A percentile compares a stretch with the other conserved stretches of the same genome.
These are phyloP conservation scores for Latheticus oryzae DNA, from an alignment of 2,888 invertebrate species.

Conservation along the genomic window DNA sequence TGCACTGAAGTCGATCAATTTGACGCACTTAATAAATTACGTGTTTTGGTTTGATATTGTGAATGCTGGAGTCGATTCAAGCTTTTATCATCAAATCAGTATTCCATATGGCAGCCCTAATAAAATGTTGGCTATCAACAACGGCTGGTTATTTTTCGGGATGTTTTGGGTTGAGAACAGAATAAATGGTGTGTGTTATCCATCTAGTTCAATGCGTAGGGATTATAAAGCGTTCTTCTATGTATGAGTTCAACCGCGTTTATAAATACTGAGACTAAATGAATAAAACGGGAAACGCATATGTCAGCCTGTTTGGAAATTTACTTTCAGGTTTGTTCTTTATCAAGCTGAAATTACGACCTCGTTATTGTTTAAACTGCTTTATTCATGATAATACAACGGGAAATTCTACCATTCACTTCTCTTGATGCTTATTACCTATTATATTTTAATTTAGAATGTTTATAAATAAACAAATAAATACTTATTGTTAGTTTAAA, in stretches of 20 bases:
- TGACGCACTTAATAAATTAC: constrained; percentile 50
- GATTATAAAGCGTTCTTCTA: constrained; percentile 53
- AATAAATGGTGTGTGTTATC: constrained; percentile 64
- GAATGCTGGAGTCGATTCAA: constrained; percentile 49
- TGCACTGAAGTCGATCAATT: constrained; percentile 35
- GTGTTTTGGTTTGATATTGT: constrained; percentile 54
- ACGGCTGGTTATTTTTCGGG: constrained; percentile 63
- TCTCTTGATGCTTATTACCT: too few relatives aligned
- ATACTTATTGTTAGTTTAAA: too few relatives aligned
- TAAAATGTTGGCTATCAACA: constrained; percentile 62
- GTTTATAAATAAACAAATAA: too few relatives aligned
- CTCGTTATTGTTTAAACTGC: too few relatives aligned
- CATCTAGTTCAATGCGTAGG: constrained; percentile 59
- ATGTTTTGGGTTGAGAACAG: constrained; percentile 55
- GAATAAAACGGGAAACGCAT: constrained; percentile 48
- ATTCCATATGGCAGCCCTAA: constrained; percentile 61
- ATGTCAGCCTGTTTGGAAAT: too few relatives aligned
- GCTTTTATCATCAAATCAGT: constrained; percentile 56
- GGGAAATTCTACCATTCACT: too few relatives aligned
- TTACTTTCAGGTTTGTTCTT: too few relatives aligned
- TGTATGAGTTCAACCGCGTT: constrained; percentile 52
- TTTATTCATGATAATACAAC: too few relatives aligned
- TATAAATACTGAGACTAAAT: constrained; percentile 52
- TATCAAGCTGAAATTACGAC: too few relatives aligned
- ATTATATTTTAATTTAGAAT: too few relatives aligned